These are phyloP conservation scores for Baronia brevicornis DNA, from an alignment of 2,888 invertebrate species.

Conservation along the genomic window DNA sequence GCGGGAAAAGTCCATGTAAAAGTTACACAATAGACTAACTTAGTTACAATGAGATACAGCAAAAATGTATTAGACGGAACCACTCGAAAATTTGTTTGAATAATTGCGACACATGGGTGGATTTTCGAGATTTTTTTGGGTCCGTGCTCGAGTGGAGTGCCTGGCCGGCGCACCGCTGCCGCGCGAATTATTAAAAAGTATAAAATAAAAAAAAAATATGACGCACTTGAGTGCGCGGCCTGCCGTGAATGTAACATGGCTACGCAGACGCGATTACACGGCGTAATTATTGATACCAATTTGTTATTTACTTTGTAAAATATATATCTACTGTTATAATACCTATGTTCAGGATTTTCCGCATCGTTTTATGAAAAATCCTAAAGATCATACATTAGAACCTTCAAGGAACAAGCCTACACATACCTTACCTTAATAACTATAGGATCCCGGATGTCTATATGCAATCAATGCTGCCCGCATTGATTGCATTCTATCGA, in stretches of 20 bases:
- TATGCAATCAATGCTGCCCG: no score
- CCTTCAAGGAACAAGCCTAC: no score
- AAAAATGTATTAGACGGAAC: slow-evolving; percentile 35
- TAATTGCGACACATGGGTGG: slow-evolving; percentile 59
- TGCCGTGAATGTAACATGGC: slow-evolving; percentile 43
- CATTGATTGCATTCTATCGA: no score
- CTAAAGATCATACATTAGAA: no score
- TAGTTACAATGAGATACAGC: slow-evolving; percentile 3
- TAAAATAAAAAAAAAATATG: slow-evolving; percentile 52
- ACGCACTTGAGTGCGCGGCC: slow-evolving; percentile 45
- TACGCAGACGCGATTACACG: slow-evolving; percentile 34
- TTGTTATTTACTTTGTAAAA: slow-evolving; percentile 14
- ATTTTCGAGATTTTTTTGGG: slow-evolving; percentile 65
- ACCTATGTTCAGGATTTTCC: no score
- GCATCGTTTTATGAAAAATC: no score
- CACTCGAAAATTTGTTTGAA: slow-evolving; percentile 33
- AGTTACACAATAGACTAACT: no score
- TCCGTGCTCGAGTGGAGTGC: slow-evolving; percentile 62
- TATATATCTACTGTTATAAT: background rate
- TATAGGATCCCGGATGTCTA: no score
- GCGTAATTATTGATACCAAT: slow-evolving; percentile 20
- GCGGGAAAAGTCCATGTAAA: no score
- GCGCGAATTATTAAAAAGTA: slow-evolving; percentile 70
- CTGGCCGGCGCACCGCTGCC: slow-evolving; percentile 44
- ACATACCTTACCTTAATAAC: no score